These are phyloP conservation scores for Orchestes rusci DNA, from an alignment of 2,888 invertebrate species.

Conservation along the genomic window DNA sequence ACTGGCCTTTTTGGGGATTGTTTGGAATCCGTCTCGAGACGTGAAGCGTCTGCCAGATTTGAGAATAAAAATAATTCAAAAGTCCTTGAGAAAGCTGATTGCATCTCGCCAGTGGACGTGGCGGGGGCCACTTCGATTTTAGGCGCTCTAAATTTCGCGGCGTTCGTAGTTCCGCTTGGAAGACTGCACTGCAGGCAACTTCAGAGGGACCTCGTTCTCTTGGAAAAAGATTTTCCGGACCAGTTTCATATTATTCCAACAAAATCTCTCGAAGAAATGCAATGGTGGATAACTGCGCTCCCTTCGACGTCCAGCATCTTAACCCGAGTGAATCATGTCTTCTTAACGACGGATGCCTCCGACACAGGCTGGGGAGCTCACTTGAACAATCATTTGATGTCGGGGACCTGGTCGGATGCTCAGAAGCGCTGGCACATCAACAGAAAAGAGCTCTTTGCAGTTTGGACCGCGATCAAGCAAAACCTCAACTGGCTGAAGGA, in stretches of 20 bases:
- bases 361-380: conserved; percentile 18
- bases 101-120: no score
- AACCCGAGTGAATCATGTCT: neutral
- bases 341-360: conserved; percentile 7
- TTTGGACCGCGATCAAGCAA: neutral
- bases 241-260: conserved; percentile 4
- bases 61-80: no score
- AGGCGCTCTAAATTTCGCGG: conserved; percentile 20
- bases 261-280: conserved; percentile 4
- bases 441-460: conserved; percentile 12
- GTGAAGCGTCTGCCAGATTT: conserved; percentile 14
- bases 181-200: conserved; percentile 15
- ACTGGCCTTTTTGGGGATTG: conserved; percentile 20
- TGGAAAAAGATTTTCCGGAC: conserved; percentile 5
- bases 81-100: conserved; percentile 8
- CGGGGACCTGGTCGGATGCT: conserved; percentile 6
- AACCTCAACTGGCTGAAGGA: neutral
- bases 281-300: conserved; percentile 13
- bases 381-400: conserved; percentile 2
- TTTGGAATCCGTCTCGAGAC: conserved; percentile 16
- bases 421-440: conserved; percentile 16
- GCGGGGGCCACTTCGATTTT: conserved; percentile 11
- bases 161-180: conserved; percentile 17
- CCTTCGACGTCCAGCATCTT: conserved; percentile 1
- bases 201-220: conserved; percentile 5